Conservation (phyloP, 2,888 invertebrate species). For the Lasius platythorax region DNA sequence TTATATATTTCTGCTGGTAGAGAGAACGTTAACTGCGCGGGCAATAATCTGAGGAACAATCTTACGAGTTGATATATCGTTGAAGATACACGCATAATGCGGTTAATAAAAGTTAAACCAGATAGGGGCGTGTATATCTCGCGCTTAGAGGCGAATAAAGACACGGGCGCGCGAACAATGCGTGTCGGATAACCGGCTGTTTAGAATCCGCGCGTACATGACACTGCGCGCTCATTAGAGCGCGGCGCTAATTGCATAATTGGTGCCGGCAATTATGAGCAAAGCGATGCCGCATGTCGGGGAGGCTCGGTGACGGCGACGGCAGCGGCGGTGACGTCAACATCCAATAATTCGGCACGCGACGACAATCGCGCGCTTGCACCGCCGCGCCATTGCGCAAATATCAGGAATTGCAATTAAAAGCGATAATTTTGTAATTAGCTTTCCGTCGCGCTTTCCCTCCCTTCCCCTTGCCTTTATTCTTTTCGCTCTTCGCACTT, state of each 20-base stretch:
- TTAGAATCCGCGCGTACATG: slow-evolving; percentile 74
- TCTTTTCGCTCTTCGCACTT: neutral
- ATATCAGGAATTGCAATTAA: slow-evolving; percentile 82
- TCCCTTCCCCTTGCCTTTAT: neutral
- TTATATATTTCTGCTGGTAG: neutral
- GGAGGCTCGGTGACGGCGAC: slow-evolving; percentile 50
- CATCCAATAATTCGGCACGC: slow-evolving; percentile 85
- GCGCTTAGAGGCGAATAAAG: slow-evolving; percentile 63
- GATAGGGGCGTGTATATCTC: slow-evolving; percentile 35
- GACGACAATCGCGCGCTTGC: slow-evolving; percentile 80
- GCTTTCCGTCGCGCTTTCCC: slow-evolving; percentile 69
- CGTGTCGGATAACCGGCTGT: slow-evolving; percentile 64
- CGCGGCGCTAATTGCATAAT: slow-evolving; percentile 82
- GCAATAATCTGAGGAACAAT: neutral
- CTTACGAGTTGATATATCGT: neutral
- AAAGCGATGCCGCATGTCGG: slow-evolving; percentile 74
- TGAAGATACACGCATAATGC: slow-evolving; percentile 19
- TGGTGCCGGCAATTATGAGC: slow-evolving; percentile 79
- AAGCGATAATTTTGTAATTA: slow-evolving; percentile 82
- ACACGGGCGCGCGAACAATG: slow-evolving; percentile 52
- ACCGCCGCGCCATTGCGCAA: slow-evolving; percentile 77
- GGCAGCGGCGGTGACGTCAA: slow-evolving; percentile 81
- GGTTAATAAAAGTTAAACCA: slow-evolving; percentile 46
- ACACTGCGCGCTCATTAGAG: slow-evolving; percentile 74
- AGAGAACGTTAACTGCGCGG: neutral